phyloP scores from a whole-genome alignment of 2,113 vertebrate genomes.

The Tenebrosternarchus preto region DNA sequence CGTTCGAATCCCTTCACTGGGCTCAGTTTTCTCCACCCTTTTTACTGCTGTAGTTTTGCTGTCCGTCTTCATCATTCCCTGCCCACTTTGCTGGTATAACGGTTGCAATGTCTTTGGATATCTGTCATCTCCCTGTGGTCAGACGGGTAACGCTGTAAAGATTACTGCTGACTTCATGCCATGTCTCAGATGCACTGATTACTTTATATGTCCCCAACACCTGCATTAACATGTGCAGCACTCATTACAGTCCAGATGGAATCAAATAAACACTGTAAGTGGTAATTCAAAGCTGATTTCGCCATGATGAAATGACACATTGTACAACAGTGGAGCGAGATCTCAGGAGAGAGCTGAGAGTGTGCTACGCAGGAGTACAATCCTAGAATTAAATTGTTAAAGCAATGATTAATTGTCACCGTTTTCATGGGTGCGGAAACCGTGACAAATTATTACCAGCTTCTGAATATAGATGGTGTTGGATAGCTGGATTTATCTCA shows the following conservation, averaged over 20 bases:
- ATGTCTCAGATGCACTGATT: conserved; percentile 30
- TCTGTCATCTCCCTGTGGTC: not conserved
- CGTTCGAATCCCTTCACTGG: no score
- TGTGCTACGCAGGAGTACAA: not conserved
- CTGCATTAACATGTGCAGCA: no score
- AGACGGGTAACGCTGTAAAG: not conserved
- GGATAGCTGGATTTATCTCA: not conserved
- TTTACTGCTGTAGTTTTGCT: not conserved
- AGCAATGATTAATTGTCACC: conserved; percentile 15
- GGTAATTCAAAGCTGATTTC: no score
- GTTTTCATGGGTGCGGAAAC: conserved; percentile 17
- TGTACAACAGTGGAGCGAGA: conserved; percentile 14
- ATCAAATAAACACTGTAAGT: no score
- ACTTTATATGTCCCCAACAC: not conserved
- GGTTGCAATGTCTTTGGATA: not conserved
- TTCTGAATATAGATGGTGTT: conserved; percentile 3
- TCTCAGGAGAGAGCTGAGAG: conserved; percentile 10
- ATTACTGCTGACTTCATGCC: not conserved
- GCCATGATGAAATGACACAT: not conserved
- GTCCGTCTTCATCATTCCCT: not conserved
- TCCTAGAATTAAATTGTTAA: conserved; percentile 33
- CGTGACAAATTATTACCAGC: conserved; percentile 4
- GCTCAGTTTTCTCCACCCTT: not conserved
- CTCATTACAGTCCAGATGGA: no score
- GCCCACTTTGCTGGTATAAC: not conserved